Evolutionary conservation across 2,888 invertebrate species (phyloP), one percentile per base, ranked within the genome.

Genomic region (Dryocosmus kuriphilus): DNA sequence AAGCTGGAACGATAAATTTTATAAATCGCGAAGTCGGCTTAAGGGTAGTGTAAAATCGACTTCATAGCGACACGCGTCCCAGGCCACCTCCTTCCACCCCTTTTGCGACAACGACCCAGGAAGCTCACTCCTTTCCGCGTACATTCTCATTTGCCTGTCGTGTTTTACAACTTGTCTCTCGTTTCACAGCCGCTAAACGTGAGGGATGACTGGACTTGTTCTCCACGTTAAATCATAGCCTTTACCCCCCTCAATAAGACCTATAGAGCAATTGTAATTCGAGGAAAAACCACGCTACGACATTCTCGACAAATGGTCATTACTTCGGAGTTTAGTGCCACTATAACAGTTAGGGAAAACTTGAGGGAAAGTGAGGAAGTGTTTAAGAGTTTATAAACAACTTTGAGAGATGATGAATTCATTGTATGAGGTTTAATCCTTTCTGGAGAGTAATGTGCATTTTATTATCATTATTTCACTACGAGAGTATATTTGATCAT

Each of bases 151-250:
- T 89, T 89, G 86, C 85, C 83, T 85, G 83, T 83, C 84, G 85
- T 87, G 89, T 89, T 90, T 89, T 88, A 88, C 89, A 89, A 89
- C 88, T 88, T 87, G 86, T 86, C 88, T 88, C 88, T 87, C 86
- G 86, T 88, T 88, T 88, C 86, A 80, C 85, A 80, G 87, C 84
- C 88, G 87, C 86, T 86, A 86, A 89, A 87, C 83, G 86, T 89
- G 88, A 90, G 84, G 88, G 84, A 90, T 86, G 86, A 84, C 84
- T 85, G 80, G 83, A 81, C 80, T 84, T 85, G 80, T 79, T 80
- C 86, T 79, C 76, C 76, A 77, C 81, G 80, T 85, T 87, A 89
- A 89, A 89, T 90, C 89, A 89, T 85, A 84, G 82, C 76, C 78
- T 81, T 82, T 80, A 24, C 57, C 81, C 19, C 32, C 32, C 30